Evolutionary conservation across 2,113 vertebrate genomes (phyloP).

Genomic region (Bettongia penicillata): DNA sequence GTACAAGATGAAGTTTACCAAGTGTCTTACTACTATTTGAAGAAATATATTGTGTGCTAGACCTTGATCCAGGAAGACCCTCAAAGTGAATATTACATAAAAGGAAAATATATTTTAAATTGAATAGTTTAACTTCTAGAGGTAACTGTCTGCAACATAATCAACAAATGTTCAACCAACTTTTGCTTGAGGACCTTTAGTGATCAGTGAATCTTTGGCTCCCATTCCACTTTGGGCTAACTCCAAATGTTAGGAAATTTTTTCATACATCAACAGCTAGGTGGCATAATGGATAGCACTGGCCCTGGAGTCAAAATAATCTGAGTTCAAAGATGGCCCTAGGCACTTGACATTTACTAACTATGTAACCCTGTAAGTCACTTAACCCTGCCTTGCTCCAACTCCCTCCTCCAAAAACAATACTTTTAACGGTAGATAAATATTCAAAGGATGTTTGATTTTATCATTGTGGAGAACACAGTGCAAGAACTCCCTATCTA

Average conservation of each 20-base stretch:
- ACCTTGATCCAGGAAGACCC: not conserved
- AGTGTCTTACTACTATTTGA: not conserved
- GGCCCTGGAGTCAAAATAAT: no score
- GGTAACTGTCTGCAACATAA: not conserved
- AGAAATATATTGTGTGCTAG: not conserved
- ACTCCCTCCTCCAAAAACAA: not conserved
- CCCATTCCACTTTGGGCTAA: not conserved
- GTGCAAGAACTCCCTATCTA: not conserved
- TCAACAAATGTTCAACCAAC: not conserved
- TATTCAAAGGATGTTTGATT: not conserved
- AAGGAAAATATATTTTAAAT: not conserved
- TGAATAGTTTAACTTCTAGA: not conserved
- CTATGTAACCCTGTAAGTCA: no score
- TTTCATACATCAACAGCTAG: no score
- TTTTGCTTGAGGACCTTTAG: not conserved
- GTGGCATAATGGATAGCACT: no score
- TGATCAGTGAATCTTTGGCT: not conserved
- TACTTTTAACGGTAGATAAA: not conserved
- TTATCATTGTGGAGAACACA: not conserved
- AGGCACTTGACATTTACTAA: no score
- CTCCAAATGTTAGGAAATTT: not conserved
- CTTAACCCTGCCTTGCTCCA: no score
- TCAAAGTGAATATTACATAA: not conserved
- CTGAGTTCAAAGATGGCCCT: no score
- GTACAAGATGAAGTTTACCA: not conserved